A percentile compares a stretch with the other conserved stretches of the same genome.
These are phyloP conservation scores for Theonella swinhoei DNA, from an alignment of 37 sponge, comb jelly and placozoan genomes.

Conservation along the genomic window DNA sequence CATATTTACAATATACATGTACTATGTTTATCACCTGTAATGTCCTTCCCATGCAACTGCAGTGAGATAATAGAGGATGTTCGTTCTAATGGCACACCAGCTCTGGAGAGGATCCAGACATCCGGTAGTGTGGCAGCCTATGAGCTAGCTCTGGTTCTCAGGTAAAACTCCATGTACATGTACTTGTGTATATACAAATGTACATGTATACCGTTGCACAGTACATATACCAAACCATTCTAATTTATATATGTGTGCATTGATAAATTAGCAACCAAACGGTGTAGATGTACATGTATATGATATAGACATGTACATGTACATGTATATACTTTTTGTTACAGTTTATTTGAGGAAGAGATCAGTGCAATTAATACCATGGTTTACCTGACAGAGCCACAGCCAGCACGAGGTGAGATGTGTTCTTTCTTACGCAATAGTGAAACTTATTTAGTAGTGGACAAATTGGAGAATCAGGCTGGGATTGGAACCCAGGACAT, in stretches of 20 bases:
- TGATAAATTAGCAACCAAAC: too few species aligned
- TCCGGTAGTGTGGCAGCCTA: conserved; percentile 48
- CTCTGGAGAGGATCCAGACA: conserved; percentile 66
- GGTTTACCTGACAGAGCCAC: conserved; percentile 9
- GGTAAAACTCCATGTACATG: conserved; percentile 11
- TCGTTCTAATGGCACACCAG: conserved; percentile 16
- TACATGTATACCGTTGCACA: background rate
- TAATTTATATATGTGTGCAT: background rate
- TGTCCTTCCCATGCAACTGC: background rate
- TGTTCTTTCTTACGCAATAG: background rate
- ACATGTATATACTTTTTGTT: background rate
- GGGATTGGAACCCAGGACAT: too few species aligned
- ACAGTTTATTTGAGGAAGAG: conserved; percentile 81
- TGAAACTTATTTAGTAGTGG: background rate
- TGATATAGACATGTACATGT: too few species aligned
- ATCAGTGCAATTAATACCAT: conserved; percentile 25
- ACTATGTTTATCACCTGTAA: background rate
- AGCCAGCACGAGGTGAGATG: background rate
- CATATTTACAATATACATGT: too few species aligned
- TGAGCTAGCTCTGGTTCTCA: conserved; percentile 56
- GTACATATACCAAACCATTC: background rate
- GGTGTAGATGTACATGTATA: background rate
- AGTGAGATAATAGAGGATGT: conserved; percentile 53
- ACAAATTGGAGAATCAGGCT: too few species aligned
- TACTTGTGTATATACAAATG: conserved; percentile 11